Conservation (phyloP, 2,888 invertebrate species). For the Amiota communis region DNA sequence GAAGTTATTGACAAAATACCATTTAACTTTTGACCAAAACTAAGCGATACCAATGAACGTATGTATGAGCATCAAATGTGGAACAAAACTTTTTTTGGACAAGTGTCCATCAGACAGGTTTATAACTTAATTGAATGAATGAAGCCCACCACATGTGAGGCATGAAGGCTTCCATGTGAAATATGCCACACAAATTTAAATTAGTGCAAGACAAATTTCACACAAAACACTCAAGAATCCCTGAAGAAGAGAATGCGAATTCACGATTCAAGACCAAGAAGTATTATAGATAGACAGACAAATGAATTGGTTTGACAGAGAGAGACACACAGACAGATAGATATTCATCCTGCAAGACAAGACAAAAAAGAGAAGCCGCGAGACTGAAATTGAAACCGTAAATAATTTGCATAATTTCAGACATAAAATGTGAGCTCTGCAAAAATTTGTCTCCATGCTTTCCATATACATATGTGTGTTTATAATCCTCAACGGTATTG, state of each 20-base stretch:
- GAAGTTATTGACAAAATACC: slow-evolving; percentile 24
- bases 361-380: not conserved
- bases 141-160: not conserved
- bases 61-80: too few relatives aligned
- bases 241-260: not conserved
- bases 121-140: slow-evolving; percentile 24
- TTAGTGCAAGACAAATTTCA: not conserved
- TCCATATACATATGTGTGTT: not conserved
- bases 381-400: slow-evolving; percentile 22
- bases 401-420: slow-evolving; percentile 40
- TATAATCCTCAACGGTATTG: slow-evolving; percentile 36
- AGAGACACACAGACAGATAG: not conserved
- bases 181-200: slow-evolving; percentile 23
- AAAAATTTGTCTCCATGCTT: slow-evolving; percentile 40
- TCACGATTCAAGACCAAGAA: not conserved
- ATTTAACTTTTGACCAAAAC: slow-evolving; percentile 33
- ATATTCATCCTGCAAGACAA: too few relatives aligned
- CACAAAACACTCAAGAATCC: not conserved
- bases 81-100: not conserved
- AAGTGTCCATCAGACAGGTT: slow-evolving; percentile 9
- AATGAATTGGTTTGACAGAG: slow-evolving; percentile 22
- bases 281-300: slow-evolving; percentile 9
- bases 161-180: too few relatives aligned
- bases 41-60: not conserved
- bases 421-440: slow-evolving; percentile 38